Percentiles rank a stretch among this genome's conserved stretches.
Conservation (phyloP, 1,140 invertebrate species). For the Sinella curviseta region DNA sequence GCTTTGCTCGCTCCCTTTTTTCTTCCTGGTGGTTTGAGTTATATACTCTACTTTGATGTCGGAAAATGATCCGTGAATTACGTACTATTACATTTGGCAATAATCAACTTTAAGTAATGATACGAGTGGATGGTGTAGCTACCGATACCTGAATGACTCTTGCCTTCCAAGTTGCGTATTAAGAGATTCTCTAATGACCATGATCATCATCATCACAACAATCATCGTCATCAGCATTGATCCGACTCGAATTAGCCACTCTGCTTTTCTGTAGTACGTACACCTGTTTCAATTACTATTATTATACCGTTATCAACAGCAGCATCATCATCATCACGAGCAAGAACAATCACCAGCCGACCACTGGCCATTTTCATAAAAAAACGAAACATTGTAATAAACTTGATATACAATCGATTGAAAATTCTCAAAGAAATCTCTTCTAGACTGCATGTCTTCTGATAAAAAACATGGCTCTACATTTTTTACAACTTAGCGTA, state of each 20-base stretch:
- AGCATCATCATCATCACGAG: background rate
- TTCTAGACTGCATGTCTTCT: background rate
- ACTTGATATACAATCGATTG: background rate
- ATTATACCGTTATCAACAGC: constrained; percentile 1
- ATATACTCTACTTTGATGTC: background rate
- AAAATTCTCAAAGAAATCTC: background rate
- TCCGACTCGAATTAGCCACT: background rate
- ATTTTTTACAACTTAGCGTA: background rate
- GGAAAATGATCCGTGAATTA: constrained; percentile 15
- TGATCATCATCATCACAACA: no score
- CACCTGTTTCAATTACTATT: constrained; percentile 3
- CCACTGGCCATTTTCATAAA: no score
- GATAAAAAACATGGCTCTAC: background rate
- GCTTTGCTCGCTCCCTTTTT: constrained; percentile 33
- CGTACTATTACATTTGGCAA: background rate
- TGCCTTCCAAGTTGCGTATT: background rate
- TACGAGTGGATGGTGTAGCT: no score
- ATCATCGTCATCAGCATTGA: no score
- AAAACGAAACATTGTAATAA: no score
- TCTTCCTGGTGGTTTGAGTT: constrained; percentile 24
- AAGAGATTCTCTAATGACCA: no score
- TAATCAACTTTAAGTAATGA: no score
- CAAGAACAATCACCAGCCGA: no score
- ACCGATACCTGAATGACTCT: no score
- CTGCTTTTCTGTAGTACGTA: background rate